Conservation (phyloP, 2,888 invertebrate genomes). For the Saturnia pavonia region DNA sequence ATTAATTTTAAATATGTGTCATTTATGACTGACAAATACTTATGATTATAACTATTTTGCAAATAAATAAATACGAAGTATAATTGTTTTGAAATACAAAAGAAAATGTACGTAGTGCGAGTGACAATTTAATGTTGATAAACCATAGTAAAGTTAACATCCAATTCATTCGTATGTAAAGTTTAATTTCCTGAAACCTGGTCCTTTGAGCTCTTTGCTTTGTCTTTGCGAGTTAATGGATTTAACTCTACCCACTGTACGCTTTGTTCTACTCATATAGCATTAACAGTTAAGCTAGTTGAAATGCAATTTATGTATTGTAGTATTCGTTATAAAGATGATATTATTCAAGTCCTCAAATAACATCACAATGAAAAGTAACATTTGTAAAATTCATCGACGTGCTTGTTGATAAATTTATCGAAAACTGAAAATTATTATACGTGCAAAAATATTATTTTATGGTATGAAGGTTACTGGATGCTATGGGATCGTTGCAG, state of each 20-base stretch:
- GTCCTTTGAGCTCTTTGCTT: slow-evolving; percentile 42
- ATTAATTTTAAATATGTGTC: no score
- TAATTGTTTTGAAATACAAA: neutral
- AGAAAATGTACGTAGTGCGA: neutral
- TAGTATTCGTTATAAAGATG: no score
- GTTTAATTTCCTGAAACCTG: slow-evolving; percentile 55
- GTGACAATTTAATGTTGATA: slow-evolving; percentile 19
- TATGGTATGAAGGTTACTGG: no score
- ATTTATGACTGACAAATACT: no score
- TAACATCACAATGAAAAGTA: no score
- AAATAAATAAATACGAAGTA: neutral
- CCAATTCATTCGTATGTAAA: slow-evolving; percentile 47
- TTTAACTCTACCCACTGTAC: slow-evolving; percentile 30
- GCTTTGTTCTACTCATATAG: slow-evolving; percentile 23
- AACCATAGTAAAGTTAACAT: slow-evolving; percentile 25
- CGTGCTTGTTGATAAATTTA: no score
- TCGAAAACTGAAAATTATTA: no score
- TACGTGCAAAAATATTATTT: no score
- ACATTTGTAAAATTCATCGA: no score
- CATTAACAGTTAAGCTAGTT: slow-evolving; percentile 13
- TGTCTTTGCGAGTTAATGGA: slow-evolving; percentile 48
- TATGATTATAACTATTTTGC: neutral
- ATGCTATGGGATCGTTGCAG: no score
- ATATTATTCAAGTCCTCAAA: no score
- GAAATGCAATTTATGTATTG: slow-evolving; percentile 6